Evolutionary conservation across 1,140 invertebrate genomes (phyloP).

Genomic region (Cydia splendana): DNA sequence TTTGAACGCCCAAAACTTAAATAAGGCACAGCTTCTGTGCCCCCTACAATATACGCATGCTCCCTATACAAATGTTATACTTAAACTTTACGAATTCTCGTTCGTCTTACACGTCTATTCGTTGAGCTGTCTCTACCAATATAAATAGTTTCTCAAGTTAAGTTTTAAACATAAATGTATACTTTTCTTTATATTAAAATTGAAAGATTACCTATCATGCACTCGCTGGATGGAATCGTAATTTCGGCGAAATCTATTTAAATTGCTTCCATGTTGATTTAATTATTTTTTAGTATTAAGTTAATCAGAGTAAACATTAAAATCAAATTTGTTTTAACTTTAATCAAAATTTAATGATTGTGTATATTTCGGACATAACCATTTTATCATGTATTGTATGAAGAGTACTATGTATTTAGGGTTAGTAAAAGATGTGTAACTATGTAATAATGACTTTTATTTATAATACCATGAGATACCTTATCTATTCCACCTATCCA

Average conservation of each 20-base stretch:
- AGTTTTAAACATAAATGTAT: constrained; percentile 17
- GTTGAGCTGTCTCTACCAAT: not conserved
- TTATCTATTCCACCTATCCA: not conserved
- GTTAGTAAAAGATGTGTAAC: constrained; percentile 48
- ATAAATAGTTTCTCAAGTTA: constrained; percentile 22
- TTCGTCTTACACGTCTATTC: not conserved
- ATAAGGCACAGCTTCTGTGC: no score
- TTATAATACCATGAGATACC: not conserved
- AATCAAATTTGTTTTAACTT: constrained; percentile 69
- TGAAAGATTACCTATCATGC: not conserved
- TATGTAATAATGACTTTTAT: constrained; percentile 34
- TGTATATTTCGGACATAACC: constrained; percentile 73
- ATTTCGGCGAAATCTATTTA: constrained; percentile 40
- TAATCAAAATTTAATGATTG: constrained; percentile 72
- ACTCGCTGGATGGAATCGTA: constrained; percentile 6
- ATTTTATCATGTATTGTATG: constrained; percentile 65
- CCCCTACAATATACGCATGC: no score
- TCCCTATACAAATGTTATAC: not conserved
- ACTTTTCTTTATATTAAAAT: constrained; percentile 19
- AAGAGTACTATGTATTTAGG: constrained; percentile 40
- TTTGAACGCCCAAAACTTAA: no score
- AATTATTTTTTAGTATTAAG: constrained; percentile 62
- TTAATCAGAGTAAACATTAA: constrained; percentile 53
- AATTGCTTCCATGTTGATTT: constrained; percentile 65
- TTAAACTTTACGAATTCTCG: not conserved